Evolutionary conservation across 1,140 invertebrate genomes (phyloP).

Genomic region (Ips nitidus): DNA sequence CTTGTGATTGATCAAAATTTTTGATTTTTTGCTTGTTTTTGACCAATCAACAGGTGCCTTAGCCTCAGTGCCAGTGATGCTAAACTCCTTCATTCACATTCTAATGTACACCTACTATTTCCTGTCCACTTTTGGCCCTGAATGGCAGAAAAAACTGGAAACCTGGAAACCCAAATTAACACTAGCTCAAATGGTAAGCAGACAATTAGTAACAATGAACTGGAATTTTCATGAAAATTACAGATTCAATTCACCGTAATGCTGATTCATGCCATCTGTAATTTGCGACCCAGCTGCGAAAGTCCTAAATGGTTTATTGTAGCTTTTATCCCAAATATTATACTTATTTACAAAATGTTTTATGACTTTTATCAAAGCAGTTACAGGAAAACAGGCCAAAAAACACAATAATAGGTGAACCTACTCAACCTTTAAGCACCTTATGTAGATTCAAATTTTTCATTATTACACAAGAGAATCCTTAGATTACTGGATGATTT

Average conservation of each 20-base stretch:
- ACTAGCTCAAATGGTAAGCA: constrained; percentile 51
- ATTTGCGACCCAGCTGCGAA: constrained; percentile 58
- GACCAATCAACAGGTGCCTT: constrained; percentile 41
- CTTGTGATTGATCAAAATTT: no score
- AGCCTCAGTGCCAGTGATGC: constrained; percentile 41
- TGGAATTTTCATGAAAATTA: not conserved
- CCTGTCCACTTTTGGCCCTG: constrained; percentile 44
- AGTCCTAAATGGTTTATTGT: constrained; percentile 56
- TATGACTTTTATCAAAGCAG: constrained; percentile 65
- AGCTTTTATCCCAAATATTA: constrained; percentile 63
- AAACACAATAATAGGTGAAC: not conserved
- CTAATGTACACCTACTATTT: constrained; percentile 53
- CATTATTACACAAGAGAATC: no score
- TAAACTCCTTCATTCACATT: constrained; percentile 48
- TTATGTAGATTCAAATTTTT: no score
- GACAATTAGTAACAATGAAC: not conserved
- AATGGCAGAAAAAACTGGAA: constrained; percentile 42
- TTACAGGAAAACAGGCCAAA: constrained; percentile 52
- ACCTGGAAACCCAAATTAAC: constrained; percentile 53
- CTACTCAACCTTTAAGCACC: no score
- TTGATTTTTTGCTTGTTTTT: not conserved
- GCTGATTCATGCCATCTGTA: constrained; percentile 57
- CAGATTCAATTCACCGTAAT: constrained; percentile 69
- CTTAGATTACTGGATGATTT: no score
- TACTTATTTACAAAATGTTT: constrained; percentile 70